Percentiles rank a stretch among this genome's conserved stretches.
Conservation (phyloP, 2,888 invertebrate species). For the Drosophila barbarae region DNA sequence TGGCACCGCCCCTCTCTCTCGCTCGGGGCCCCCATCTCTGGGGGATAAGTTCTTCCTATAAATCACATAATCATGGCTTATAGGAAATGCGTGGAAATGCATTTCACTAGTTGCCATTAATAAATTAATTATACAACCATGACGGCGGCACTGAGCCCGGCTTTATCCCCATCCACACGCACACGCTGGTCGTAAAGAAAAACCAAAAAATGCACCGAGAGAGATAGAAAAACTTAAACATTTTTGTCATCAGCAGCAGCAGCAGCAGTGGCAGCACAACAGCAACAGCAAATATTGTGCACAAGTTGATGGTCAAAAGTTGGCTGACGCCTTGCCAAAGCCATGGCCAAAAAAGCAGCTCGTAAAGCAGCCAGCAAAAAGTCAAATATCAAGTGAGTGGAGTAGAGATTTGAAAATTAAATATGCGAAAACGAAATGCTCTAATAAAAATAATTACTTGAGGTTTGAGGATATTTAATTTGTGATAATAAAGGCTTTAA, state of each 20-base stretch:
- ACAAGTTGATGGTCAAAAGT: constrained; percentile 57
- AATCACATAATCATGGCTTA: constrained; percentile 52
- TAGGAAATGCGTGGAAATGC: constrained; percentile 55
- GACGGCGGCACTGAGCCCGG: constrained; percentile 19
- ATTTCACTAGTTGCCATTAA: constrained; percentile 50
- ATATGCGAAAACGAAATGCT: constrained; percentile 5
- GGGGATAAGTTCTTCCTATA: constrained; percentile 58
- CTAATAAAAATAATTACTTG: not conserved
- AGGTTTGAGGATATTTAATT: not conserved
- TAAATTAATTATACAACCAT: constrained; percentile 58
- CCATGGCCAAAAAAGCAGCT: constrained; percentile 58
- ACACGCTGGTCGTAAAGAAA: constrained; percentile 16
- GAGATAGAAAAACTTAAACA: constrained; percentile 21
- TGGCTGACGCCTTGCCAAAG: constrained; percentile 53
- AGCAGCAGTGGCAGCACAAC: constrained; percentile 5
- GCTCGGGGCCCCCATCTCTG: not conserved
- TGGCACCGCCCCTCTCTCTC: not conserved
- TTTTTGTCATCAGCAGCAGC: constrained; percentile 25
- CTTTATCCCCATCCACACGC: constrained; percentile 29
- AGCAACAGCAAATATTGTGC: constrained; percentile 30
- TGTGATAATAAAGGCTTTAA: not conserved
- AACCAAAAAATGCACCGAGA: constrained; percentile 33
- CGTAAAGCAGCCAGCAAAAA: constrained; percentile 22
- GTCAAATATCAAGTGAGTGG: constrained; percentile 28
- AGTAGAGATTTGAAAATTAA: not conserved